A percentile compares a stretch with the other conserved stretches of the same genome.
phyloP scores from a whole-genome alignment of 2,113 vertebrate genomes.

The Lipophrys pholis region DNA sequence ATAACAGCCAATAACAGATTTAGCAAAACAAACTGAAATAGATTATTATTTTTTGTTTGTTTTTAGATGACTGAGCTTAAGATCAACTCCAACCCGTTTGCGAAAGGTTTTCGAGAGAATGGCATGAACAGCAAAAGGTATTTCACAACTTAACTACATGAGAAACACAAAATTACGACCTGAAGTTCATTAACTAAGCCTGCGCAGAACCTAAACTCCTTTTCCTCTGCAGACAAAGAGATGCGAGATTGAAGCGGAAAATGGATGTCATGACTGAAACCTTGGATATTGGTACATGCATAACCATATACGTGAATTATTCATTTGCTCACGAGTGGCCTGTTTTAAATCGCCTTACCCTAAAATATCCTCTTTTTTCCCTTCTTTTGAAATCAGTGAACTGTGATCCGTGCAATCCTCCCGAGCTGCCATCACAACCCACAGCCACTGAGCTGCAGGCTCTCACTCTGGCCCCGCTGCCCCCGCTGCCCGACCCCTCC shows the following conservation, averaged over 20 bases:
- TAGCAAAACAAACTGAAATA: neutral
- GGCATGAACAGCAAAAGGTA: conserved; percentile 87
- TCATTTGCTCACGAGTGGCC: neutral
- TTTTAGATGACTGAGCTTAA: conserved; percentile 83
- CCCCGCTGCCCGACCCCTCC: conserved; percentile 57
- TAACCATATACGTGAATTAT: neutral
- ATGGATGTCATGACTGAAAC: conserved; percentile 56
- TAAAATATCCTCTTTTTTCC: neutral
- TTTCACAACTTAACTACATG: conserved; percentile 3
- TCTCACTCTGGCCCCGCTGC: conserved; percentile 68
- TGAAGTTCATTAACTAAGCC: neutral
- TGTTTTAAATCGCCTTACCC: neutral
- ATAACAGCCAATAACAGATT: neutral
- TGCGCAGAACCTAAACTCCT: neutral
- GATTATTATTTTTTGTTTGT: neutral
- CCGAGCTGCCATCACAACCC: conserved; percentile 64
- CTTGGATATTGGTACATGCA: conserved; percentile 76
- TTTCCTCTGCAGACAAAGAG: conserved; percentile 78
- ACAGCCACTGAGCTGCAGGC: conserved; percentile 63
- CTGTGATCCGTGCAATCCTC: conserved; percentile 80
- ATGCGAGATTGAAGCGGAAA: conserved; percentile 83
- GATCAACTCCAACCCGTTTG: conserved; percentile 84
- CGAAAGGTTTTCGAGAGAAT: conserved; percentile 83
- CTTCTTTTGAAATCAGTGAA: conserved; percentile 60
- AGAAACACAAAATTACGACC: neutral